Base-by-base conservation (phyloP, 2,113 vertebrate species). In the Malurus elegans region DNA sequence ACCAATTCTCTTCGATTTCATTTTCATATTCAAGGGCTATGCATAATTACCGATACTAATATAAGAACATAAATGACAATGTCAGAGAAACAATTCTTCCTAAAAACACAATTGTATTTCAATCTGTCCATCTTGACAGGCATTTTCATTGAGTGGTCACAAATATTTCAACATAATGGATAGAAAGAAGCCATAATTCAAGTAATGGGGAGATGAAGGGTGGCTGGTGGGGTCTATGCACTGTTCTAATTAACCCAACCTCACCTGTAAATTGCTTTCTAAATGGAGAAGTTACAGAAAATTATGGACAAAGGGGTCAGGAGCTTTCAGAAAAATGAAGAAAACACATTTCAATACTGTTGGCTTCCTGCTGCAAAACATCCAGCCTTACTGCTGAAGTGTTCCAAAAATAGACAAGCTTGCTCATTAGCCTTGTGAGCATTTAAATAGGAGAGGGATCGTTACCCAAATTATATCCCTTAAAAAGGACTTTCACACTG, bases 401-500 rank as follows among this genome's bases (percentile, higher is more conserved):
- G 61, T 94, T 97, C 96, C 92, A 70, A 64, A 97, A 97, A 97
- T 96, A 97, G 95, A 97, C 48, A 84, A 91, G 78, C 88, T 94
- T 96, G 80, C 71, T 95, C 92, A 95, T 98, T 97, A 98, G 95
- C 97, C 95, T 97, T 97, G 95, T 97, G 97, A 97, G 91, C 95
- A 91, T 91, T 98, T 95, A 93, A 96, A 97, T 86, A 95, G 94
- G 92, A 95, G 85, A 97, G 86, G 94, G 95, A 90, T 97, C 91
- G 79, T 98, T 98, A 97, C 65, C 92, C 97, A 98, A 95, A 98
- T 97, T 91, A 95, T 67, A 96, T 56, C 93, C 94, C 94, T 92
- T 93, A 88, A 96, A 97, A 96, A 92, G 86, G 96, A 78, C 74
- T 97, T 98, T 95, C 97, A 96, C 96, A 92, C 90, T 48, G 76